These are phyloP conservation scores for Passerina amoena DNA, from an alignment of 2,113 vertebrate genomes.

Conservation along the genomic window DNA sequence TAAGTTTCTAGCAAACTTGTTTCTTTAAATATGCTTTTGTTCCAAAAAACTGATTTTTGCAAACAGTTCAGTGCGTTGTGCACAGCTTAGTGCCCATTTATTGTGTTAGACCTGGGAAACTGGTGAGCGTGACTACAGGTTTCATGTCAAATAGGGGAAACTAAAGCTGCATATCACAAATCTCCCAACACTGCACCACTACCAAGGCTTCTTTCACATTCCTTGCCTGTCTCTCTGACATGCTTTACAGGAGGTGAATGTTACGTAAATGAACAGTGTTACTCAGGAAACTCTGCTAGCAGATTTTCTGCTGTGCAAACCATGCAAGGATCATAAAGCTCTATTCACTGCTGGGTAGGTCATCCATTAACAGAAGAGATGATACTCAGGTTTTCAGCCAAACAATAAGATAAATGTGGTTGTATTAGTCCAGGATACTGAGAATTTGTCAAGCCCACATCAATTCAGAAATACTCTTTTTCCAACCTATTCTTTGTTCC, in stretches of 20 bases:
- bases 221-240: not conserved
- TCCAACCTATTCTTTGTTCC: not conserved
- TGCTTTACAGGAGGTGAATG: not conserved
- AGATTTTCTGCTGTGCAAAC: not conserved
- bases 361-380: not conserved
- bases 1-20: not conserved
- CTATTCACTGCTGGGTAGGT: not conserved
- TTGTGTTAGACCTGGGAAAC: not conserved
- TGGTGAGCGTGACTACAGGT: not conserved
- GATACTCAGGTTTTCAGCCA: not conserved
- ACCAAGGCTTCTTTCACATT: not conserved
- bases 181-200: accelerated
- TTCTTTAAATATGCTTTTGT: not conserved
- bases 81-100: not conserved
- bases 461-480: not conserved
- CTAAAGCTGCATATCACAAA: not conserved
- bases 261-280: not conserved
- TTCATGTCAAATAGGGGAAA: not conserved
- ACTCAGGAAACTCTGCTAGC: not conserved
- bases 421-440: not conserved
- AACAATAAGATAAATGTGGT: not conserved
- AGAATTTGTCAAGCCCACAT: not conserved
- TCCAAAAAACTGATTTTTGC: not conserved
- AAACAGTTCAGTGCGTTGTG: not conserved
- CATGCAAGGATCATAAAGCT: not conserved